Evolutionary conservation across 2,888 invertebrate species (phyloP).

Genomic region (Drosophila eohydei): DNA sequence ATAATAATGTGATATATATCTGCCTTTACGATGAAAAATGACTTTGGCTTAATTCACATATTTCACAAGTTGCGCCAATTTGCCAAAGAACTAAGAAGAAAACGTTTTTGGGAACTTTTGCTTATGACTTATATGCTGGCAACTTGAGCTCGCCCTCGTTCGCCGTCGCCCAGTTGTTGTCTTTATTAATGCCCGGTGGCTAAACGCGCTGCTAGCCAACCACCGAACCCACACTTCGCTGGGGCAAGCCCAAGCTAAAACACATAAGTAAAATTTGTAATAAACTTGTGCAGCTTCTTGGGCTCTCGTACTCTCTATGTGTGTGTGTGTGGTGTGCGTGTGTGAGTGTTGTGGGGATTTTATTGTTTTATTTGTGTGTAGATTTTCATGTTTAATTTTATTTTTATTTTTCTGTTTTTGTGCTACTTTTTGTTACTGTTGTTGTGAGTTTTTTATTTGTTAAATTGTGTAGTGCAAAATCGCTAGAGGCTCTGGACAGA

Average conservation of each 20-base stretch:
- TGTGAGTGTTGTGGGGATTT: constrained; percentile 42
- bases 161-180: constrained; percentile 56
- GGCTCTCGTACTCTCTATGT: neutral
- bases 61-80: constrained; percentile 22
- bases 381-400: constrained; percentile 63
- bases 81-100: constrained; percentile 19
- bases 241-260: constrained; percentile 56
- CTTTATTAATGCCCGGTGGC: constrained; percentile 77
- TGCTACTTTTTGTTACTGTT: constrained; percentile 32
- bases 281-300: constrained; percentile 68
- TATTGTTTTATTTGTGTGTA: constrained; percentile 80
- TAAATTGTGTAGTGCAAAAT: constrained; percentile 79
- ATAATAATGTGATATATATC: constrained; percentile 17
- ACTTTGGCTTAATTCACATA: constrained; percentile 4
- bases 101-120: constrained; percentile 32
- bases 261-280: constrained; percentile 79
- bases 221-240: constrained; percentile 4
- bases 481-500: constrained; percentile 67
- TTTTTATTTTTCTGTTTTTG: constrained; percentile 23
- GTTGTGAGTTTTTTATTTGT: constrained; percentile 66
- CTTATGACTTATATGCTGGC: constrained; percentile 53
- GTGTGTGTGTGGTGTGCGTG: constrained; percentile 1
- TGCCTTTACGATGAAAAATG: constrained; percentile 4
- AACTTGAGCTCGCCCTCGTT: constrained; percentile 34
- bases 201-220: constrained; percentile 30